These are phyloP conservation scores for Callionymus lyra DNA, from an alignment of 2,113 vertebrate species.

Conservation along the genomic window DNA sequence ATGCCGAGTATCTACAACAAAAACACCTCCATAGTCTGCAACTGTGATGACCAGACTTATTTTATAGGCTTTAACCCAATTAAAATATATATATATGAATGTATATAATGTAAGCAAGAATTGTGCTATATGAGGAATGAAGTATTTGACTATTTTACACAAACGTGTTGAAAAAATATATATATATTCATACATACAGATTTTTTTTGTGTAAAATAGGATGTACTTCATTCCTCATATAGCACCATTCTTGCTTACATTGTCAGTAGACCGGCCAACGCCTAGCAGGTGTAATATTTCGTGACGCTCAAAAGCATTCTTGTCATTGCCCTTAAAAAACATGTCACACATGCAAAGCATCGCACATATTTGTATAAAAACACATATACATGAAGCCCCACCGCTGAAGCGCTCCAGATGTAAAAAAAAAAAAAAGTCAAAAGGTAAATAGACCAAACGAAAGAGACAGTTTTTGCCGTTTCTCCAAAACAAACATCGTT, in stretches of 20 bases:
- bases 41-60: too few relatives aligned
- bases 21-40: slow-evolving; percentile 38
- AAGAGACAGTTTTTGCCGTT: slow-evolving; percentile 2
- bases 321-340: slow-evolving; percentile 33
- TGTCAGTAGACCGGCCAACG: slow-evolving; percentile 67
- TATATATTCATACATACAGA: too few relatives aligned
- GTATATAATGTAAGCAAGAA: slow-evolving; percentile 60
- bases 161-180: too few relatives aligned
- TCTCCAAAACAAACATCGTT: slow-evolving; percentile 49
- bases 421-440: too few relatives aligned
- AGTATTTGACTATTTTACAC: too few relatives aligned
- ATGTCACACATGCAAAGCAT: too few relatives aligned
- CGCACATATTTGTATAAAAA: not conserved
- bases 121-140: slow-evolving; percentile 25
- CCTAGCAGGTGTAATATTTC: slow-evolving; percentile 74
- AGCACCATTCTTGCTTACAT: slow-evolving; percentile 50
- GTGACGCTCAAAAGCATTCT: slow-evolving; percentile 57
- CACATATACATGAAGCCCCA: not conserved
- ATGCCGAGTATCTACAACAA: slow-evolving; percentile 59
- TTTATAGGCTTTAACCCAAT: too few relatives aligned
- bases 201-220: too few relatives aligned
- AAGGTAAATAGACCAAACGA: too few relatives aligned
- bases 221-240: slow-evolving; percentile 17
- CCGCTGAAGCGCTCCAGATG: too few relatives aligned
- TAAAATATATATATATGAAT: too few relatives aligned